Conservation (phyloP, 2,888 invertebrate species). For the Tetranychus truncatus region DNA sequence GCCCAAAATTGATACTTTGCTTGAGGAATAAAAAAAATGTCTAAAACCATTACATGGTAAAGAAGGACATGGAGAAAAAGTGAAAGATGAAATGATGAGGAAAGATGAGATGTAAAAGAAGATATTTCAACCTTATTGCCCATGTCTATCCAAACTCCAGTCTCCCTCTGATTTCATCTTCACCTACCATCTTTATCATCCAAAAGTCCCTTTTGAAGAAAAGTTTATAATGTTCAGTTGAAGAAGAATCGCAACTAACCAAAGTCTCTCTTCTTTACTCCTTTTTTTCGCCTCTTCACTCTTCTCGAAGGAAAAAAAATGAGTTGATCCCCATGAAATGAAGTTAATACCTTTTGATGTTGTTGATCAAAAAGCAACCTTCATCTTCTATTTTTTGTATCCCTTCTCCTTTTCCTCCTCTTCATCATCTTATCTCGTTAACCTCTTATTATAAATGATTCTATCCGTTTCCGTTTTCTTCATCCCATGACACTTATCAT, state of each 20-base stretch:
- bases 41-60: background rate
- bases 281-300: background rate
- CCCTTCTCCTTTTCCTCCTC: background rate
- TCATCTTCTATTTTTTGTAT: background rate
- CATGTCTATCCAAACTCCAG: background rate
- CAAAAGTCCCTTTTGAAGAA: background rate
- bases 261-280: background rate
- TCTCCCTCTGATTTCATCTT: background rate
- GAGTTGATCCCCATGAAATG: background rate
- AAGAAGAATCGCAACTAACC: background rate
- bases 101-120: background rate
- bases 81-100: background rate
- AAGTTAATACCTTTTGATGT: conserved; percentile 1
- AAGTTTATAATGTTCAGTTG: background rate
- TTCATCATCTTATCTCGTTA: background rate
- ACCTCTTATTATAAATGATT: background rate
- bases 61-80: background rate
- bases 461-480: background rate
- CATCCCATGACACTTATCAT: background rate
- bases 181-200: background rate
- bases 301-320: background rate
- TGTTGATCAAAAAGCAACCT: background rate
- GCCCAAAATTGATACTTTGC: background rate
- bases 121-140: background rate
- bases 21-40: background rate